Conservation (phyloP, 2,888 invertebrate genomes). For the Mythimna loreyi region DNA sequence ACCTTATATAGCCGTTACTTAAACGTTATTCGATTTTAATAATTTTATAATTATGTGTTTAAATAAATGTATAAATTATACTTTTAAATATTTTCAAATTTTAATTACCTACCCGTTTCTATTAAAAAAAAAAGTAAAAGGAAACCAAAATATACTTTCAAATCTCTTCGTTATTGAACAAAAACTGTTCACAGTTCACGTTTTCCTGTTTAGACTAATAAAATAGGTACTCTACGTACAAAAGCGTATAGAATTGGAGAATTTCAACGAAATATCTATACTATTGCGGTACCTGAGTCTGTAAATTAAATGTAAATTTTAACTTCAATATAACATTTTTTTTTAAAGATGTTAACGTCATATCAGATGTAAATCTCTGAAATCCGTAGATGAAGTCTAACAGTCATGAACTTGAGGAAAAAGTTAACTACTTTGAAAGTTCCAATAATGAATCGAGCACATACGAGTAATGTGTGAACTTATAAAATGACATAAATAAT, state of each 20-base stretch:
- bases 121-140: not conserved
- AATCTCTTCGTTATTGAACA: conserved; percentile 3
- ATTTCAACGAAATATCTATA: not conserved
- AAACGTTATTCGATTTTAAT: too few relatives aligned
- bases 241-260: not conserved
- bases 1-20: too few relatives aligned
- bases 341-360: too few relatives aligned
- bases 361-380: too few relatives aligned
- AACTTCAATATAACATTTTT: too few relatives aligned
- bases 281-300: too few relatives aligned
- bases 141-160: conserved; percentile 7
- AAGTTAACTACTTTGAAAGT: not conserved
- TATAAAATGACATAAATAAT: not conserved
- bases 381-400: too few relatives aligned
- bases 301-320: too few relatives aligned
- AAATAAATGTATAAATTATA: too few relatives aligned
- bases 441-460: not conserved
- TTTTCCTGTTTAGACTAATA: conserved; percentile 30
- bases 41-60: too few relatives aligned
- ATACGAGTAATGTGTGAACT: not conserved
- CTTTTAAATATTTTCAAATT: too few relatives aligned
- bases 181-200: conserved; percentile 24
- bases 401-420: not conserved
- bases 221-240: not conserved
- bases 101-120: too few relatives aligned